Evolutionary conservation across 2,888 invertebrate species (phyloP), one percentile per base, ranked within the genome.

Genomic region (Dastarcus helophoroides): DNA sequence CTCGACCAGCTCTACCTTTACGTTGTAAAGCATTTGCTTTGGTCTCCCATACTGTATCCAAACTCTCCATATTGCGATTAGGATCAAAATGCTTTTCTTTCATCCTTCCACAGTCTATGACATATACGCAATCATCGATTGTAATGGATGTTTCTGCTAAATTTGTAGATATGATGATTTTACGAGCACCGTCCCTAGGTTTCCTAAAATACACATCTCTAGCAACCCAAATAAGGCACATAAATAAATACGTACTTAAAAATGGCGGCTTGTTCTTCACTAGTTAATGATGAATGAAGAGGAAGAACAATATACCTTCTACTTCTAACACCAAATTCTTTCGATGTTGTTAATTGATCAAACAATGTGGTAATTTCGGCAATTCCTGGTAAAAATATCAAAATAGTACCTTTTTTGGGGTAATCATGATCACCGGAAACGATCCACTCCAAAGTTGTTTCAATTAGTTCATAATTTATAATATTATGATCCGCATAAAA

Each of bases 121-220:
- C 94, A 54, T 83, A 94, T 1, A 91, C 88, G 44, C 94, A 91
- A 62, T 95, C 93, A 50, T 93, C 88, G 38, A 95, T 91, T 4
- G 95, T 95, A 4, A 95, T 77, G 0, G 91, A 91, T 0, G 93
- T 94, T 65, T 95, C 94, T 0, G 94, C 93, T 37, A 95, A 84
- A 53, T 95, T 94, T 0, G 94, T 95, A 2, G 78, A 76, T 0
- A 94, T 63, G 1, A 90, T 81, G 35, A 94, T 86, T 68, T 94
- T 94, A 17, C 93, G 67, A 11, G 74, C 71, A 0, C 81, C 82
- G 0, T 64, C 56, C 16, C 72, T 73, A 0, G 81, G 72, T 42
- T 75, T 79, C 47, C 73, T 75, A 5, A n/a, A 19, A 24, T 12
- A 7, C n/a, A n/a, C n/a, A n/a, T n/a, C n/a, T 19, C 5, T 12